These are phyloP conservation scores for Sciurus vulgaris DNA, from an alignment of 2,797 vertebrate species.

Conservation along the genomic window DNA sequence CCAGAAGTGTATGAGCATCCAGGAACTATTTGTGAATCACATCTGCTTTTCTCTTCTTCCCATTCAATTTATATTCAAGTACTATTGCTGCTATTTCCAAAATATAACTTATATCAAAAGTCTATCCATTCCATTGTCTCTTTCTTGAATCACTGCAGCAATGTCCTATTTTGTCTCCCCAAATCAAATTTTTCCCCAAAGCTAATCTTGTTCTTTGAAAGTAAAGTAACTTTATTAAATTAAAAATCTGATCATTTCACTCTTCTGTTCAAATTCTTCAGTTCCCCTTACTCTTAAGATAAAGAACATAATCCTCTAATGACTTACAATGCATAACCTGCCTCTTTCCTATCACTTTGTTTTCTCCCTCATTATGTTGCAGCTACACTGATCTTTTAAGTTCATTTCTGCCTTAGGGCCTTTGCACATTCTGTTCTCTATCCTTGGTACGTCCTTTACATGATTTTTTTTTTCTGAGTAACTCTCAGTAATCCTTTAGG, in stretches of 20 bases:
- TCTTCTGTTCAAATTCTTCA: neutral
- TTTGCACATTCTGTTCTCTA: neutral
- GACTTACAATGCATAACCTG: neutral
- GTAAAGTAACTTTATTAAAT: neutral
- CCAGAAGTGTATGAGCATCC: no score
- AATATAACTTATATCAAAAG: neutral
- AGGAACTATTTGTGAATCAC: neutral
- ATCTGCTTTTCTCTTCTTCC: neutral
- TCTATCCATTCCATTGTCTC: neutral
- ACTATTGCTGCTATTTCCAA: neutral
- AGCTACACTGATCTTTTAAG: neutral
- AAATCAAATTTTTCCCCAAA: neutral
- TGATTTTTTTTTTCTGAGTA: neutral
- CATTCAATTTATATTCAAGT: neutral
- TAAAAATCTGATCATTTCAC: neutral
- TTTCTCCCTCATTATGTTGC: neutral
- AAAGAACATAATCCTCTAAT: neutral
- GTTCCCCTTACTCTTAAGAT: neutral
- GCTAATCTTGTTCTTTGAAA: neutral
- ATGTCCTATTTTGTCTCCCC: neutral
- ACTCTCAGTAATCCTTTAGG: neutral
- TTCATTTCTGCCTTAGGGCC: neutral
- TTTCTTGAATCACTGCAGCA: neutral
- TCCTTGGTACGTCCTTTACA: neutral
- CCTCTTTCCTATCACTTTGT: neutral